These are phyloP conservation scores for Gouania willdenowi DNA, from an alignment of 2,797 vertebrate genomes.

Conservation along the genomic window DNA sequence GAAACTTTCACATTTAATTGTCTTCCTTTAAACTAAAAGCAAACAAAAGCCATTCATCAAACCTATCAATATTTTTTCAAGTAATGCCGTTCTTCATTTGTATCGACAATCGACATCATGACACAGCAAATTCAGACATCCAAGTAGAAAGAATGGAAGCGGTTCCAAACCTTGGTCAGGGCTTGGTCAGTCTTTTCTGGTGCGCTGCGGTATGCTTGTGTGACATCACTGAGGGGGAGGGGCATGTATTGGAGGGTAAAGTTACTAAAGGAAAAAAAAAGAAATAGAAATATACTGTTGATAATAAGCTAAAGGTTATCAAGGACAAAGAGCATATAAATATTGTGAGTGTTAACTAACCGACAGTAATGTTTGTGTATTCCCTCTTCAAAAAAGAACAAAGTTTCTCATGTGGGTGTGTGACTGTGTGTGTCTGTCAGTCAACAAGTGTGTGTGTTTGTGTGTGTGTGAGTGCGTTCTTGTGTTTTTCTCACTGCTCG, in stretches of 20 bases:
- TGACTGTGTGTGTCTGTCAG: too few species aligned
- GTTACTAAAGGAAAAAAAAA: conserved; percentile 71
- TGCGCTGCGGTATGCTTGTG: conserved; percentile 83
- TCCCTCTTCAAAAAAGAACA: too few species aligned
- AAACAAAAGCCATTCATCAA: conserved; percentile 29
- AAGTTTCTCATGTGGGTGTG: conserved; percentile 19
- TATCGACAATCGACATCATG: too few species aligned
- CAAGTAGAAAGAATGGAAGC: not conserved
- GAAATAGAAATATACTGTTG: too few species aligned
- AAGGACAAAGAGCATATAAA: conserved; percentile 38
- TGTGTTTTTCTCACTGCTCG: conserved; percentile 81
- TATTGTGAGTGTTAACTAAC: conserved; percentile 17
- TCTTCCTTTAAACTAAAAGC: not conserved
- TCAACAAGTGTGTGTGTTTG: too few species aligned
- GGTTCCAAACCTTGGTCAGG: conserved; percentile 81
- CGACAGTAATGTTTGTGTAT: too few species aligned
- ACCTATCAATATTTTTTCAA: not conserved
- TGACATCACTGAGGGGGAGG: conserved; percentile 85
- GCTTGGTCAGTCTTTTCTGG: conserved; percentile 86
- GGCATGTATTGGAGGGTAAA: conserved; percentile 91
- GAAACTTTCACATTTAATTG: not conserved
- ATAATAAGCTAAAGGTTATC: too few species aligned
- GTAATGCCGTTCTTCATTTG: too few species aligned
- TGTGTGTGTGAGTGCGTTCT: conserved; percentile 7
- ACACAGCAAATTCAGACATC: too few species aligned